Conservation (phyloP, 2,888 invertebrate species). For the Idaea biselata region DNA sequence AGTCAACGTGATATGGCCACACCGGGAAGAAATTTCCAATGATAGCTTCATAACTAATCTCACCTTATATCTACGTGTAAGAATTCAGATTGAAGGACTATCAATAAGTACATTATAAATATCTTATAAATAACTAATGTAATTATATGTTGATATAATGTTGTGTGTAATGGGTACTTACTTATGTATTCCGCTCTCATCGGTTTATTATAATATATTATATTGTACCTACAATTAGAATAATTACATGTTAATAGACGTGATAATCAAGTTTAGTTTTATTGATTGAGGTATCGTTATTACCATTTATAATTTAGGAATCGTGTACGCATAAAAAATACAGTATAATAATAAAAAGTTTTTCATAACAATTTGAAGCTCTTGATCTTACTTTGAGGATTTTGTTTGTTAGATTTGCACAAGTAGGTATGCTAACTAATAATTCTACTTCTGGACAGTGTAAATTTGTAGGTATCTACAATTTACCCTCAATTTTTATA, state of each 20-base stretch:
- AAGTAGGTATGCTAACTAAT: neutral
- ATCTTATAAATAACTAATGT: neutral
- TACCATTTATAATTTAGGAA: neutral
- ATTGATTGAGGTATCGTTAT: slow-evolving; percentile 14
- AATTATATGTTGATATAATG: neutral
- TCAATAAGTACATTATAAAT: no score
- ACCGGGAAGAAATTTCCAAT: no score
- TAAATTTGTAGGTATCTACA: no score
- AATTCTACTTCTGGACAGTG: neutral
- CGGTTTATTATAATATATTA: neutral
- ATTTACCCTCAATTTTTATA: no score
- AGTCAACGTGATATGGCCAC: no score
- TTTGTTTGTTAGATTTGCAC: neutral
- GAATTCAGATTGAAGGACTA: no score
- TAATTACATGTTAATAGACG: slow-evolving; percentile 6
- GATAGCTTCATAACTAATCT: no score
- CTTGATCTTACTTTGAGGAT: neutral
- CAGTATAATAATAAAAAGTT: neutral
- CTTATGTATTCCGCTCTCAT: neutral
- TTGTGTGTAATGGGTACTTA: neutral
- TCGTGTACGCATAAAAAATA: neutral
- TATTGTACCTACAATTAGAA: slow-evolving; percentile 1
- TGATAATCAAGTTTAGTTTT: slow-evolving; percentile 18
- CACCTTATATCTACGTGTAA: no score
- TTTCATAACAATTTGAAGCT: neutral